Evolutionary conservation across 2,113 vertebrate genomes (phyloP).

Genomic region (Pterocles gutturalis): DNA sequence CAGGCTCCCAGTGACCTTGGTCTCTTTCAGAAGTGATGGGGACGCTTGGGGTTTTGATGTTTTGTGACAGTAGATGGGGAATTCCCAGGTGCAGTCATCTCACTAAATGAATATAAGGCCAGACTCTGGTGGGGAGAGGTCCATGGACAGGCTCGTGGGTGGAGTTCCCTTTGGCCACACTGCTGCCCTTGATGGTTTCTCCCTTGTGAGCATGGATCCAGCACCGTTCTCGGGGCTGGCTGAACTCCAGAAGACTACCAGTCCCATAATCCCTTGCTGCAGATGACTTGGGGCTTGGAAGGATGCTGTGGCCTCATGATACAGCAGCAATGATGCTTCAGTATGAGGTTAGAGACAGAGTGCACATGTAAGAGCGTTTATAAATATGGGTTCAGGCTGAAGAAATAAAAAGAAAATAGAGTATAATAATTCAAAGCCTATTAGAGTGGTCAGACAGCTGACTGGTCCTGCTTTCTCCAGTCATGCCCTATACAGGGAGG

Average conservation of each 20-base stretch:
- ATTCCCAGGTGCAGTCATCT: not conserved
- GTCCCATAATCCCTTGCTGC: not conserved
- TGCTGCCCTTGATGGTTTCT: not conserved
- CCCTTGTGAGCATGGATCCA: not conserved
- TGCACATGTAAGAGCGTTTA: not conserved
- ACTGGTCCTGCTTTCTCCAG: not conserved
- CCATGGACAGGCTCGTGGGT: not conserved
- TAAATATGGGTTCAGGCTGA: not conserved
- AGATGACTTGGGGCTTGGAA: not conserved
- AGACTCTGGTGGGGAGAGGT: not conserved
- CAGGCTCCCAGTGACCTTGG: not conserved
- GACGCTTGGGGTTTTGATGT: not conserved
- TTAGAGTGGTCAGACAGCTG: not conserved
- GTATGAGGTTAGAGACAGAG: not conserved
- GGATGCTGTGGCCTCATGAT: not conserved
- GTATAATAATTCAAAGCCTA: not conserved
- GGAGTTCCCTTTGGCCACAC: not conserved
- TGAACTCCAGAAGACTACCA: not conserved
- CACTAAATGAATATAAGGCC: not conserved
- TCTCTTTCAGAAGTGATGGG: not conserved
- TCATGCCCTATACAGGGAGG: not conserved
- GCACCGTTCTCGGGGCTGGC: not conserved
- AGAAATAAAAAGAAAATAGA: not conserved
- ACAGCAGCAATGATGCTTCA: not conserved
- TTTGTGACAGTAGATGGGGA: not conserved